Evolutionary conservation across 2,797 vertebrate genomes (phyloP), one percentile per base, ranked within the genome.

Genomic region (Halcyon leucocephala): DNA sequence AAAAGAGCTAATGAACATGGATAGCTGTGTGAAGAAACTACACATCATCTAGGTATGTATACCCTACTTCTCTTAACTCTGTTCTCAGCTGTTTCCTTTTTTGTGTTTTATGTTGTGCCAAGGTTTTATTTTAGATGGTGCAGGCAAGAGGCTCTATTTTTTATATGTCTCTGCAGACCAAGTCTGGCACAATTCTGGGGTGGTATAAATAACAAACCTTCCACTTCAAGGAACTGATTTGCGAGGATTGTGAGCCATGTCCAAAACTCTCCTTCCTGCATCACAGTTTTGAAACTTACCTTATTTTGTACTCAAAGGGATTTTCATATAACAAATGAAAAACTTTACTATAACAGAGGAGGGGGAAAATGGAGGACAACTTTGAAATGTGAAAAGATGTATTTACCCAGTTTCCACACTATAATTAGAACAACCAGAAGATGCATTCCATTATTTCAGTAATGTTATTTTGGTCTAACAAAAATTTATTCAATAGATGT

Each of bases 1-100:
- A 90, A 96, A 95, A 90, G 77, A 70, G 80, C 88, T 96, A 92
- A 89, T 86, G 86, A 94, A 84, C 29, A 83, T 92, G 86, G 35
- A 86, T 71, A 73, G 70, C 72, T 76, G 48, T 57, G 66, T 55
- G 84, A 86, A 86, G 89, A 89, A 87, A 82, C 73, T 83, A 86
- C 62, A 82, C 80, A 92, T 87, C 91, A 93, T 48, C 51, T 77
- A 97, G 81, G 78, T 89, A 94, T 85, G 86, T 80, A 67, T 52
- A 62, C 77, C 92, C 92, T 33, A 86, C 74, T 70, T 73, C 66
- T 93, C 91, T 90, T 90, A 91, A 82, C 55, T 89, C 55, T 73
- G 29, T 72, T 76, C 37, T 96, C 94, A 95, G 94, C 82, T 92
- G 74, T 82, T 96, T 46, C 64, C 15, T 82, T 94, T 89, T 82